Evolutionary conservation across 2,888 invertebrate genomes (phyloP), one percentile per base, ranked within the genome.

Genomic region (Lysandra coridon): DNA sequence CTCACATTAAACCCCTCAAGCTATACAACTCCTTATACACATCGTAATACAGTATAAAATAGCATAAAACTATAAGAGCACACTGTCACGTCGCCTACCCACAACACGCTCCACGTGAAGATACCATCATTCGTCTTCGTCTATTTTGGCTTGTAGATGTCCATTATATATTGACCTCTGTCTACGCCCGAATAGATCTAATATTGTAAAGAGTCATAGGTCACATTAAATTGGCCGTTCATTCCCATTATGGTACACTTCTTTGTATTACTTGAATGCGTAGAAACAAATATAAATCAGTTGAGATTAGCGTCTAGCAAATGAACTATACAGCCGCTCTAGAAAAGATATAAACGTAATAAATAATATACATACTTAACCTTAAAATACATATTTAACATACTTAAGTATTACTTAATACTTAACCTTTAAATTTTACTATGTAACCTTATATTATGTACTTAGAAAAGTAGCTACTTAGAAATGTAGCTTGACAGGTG

Each of bases 111-210:
- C 89, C 91, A 90, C 91, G 92, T 92, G 92, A 88, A 90, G 89
- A 89, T 89, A 90, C 84, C 86, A 89, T 89, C 89, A 88, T 92
- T 88, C 91, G 88, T 92, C 92, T 91, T 92, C 92, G 88, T 92
- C 92, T 91, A 91, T 91, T 91, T 91, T 89, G 88, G 87, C 86
- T 86, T 84, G 83, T 85, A 84, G 79, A 75, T 81, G 85, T 85
- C 85, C 88, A 84, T 75, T 78, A 79, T 79, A 78, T 57, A 10
- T 12, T 76, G 84, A 83, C 79, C 85, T 80, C 60, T 44, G 60
- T 80, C 74, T 75, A 74, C 78, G 76, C 79, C 78, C 79, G 81
- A 80, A 81, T 79, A 80, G 57, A 53, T 49, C 79, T 81, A 23
- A 17, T 69, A 78, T 78, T 77, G 64, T 74, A 79, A 44, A 78